These are phyloP conservation scores for Drosophila bocqueti DNA, from an alignment of 1,140 invertebrate genomes.

Conservation along the genomic window DNA sequence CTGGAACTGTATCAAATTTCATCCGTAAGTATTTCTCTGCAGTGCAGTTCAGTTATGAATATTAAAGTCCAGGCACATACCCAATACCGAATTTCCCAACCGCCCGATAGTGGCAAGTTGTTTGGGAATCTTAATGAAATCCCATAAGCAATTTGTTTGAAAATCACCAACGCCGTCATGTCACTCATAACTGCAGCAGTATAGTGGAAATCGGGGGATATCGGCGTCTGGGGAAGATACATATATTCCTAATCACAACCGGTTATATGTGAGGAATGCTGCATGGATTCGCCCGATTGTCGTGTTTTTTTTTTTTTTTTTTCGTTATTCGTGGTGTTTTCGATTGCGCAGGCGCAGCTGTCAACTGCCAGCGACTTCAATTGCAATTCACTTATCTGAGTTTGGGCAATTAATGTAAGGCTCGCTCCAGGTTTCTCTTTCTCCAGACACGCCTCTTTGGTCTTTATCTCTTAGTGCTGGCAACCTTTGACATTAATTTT, in stretches of 20 bases:
- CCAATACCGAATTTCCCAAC: constrained; percentile 24
- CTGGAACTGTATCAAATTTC: constrained; percentile 3
- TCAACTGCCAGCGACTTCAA: constrained; percentile 35
- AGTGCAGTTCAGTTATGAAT: constrained; percentile 9
- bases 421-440: constrained; percentile 6
- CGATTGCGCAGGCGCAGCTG: constrained; percentile 65
- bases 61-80: neutral
- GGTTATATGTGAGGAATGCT: constrained; percentile 43
- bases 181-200: constrained; percentile 50
- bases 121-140: constrained; percentile 44
- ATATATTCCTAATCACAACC: constrained; percentile 34
- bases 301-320: constrained; percentile 22
- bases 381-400: constrained; percentile 35
- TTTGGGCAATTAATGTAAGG: constrained; percentile 36
- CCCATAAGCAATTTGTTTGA: constrained; percentile 60
- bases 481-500: constrained; percentile 22
- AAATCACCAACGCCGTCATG: constrained; percentile 49
- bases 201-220: neutral
- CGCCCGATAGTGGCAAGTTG: neutral
- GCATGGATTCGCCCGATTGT: constrained; percentile 32
- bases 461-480: constrained; percentile 1
- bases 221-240: constrained; percentile 4
- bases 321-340: constrained; percentile 29
- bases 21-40: neutral
- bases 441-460: constrained; percentile 5